phyloP scores from a whole-genome alignment of 2,797 vertebrate species.

The Lepilemur ruficaudatus region DNA sequence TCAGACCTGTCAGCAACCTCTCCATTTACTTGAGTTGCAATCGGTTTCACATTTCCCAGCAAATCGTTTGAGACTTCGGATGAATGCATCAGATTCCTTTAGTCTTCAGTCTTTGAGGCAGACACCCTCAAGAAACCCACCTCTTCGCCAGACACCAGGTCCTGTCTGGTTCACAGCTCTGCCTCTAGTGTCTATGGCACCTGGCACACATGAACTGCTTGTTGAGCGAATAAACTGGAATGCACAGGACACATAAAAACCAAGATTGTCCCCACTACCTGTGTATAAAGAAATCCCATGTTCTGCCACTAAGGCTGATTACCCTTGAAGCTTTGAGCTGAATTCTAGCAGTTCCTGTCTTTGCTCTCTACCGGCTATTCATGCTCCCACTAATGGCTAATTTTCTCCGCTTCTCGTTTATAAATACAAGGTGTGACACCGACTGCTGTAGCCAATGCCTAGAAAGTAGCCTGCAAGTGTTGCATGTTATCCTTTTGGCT shows the following conservation, averaged over 20 bases:
- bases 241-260: not conserved
- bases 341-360: not conserved
- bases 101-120: not conserved
- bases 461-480: not conserved
- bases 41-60: constrained; percentile 53
- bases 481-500: not conserved
- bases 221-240: not conserved
- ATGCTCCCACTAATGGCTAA: not conserved
- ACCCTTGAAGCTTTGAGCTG: not conserved
- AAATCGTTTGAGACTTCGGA: not conserved
- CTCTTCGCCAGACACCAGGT: not conserved
- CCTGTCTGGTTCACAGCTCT: not conserved
- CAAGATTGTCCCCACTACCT: not conserved
- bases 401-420: not conserved
- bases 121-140: not conserved
- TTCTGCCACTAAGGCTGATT: not conserved
- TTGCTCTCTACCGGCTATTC: not conserved
- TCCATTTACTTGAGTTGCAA: constrained; percentile 62
- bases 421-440: not conserved
- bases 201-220: not conserved
- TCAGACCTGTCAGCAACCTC: constrained; percentile 64
- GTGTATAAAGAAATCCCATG: not conserved
- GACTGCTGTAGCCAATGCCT: not conserved
- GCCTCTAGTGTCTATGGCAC: not conserved
- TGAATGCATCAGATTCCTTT: not conserved